These are phyloP conservation scores for Clarias platycephalus DNA, from an alignment of 2,797 vertebrate genomes.

Conservation along the genomic window DNA sequence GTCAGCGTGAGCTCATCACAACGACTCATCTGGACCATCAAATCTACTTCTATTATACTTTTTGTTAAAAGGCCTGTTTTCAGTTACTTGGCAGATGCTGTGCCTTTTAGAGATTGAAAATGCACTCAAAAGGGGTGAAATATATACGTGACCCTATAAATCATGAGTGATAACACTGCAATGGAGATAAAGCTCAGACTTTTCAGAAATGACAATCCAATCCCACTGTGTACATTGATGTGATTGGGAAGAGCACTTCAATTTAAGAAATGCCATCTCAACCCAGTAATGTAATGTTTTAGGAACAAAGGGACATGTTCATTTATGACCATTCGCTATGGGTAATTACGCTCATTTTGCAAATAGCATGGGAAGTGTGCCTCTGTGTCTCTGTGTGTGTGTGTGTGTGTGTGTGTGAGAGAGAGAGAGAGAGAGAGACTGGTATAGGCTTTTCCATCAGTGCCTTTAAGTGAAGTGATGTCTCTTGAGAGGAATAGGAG, in stretches of 20 bases:
- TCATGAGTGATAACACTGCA: conserved; percentile 24
- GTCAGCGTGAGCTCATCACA: conserved; percentile 44
- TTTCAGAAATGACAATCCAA: conserved; percentile 27
- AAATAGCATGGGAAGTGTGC: conserved; percentile 60
- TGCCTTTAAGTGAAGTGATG: conserved; percentile 65
- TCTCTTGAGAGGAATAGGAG: conserved; percentile 66
- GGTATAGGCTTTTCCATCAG: conserved; percentile 68
- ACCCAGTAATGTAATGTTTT: conserved; percentile 46
- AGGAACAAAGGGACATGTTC: conserved; percentile 58
- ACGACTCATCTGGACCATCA: conserved; percentile 38
- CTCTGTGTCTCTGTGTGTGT: conserved; percentile 39
- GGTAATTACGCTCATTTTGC: conserved; percentile 61
- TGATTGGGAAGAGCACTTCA: conserved; percentile 51
- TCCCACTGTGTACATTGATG: conserved; percentile 23
- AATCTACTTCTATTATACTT: conserved; percentile 40
- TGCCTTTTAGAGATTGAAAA: conserved; percentile 28
- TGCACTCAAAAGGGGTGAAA: conserved; percentile 21
- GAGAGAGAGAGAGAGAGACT: conserved; percentile 47
- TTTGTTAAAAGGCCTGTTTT: conserved; percentile 35
- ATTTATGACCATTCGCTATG: conserved; percentile 64
- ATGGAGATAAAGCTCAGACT: conserved; percentile 26
- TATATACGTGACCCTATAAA: conserved; percentile 27
- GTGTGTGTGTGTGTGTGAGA: conserved; percentile 32
- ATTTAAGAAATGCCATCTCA: conserved; percentile 40
- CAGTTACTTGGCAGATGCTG: conserved; percentile 18